Base-by-base conservation (phyloP, 2,113 vertebrate genomes). In the Oreochromis tanganicae region DNA sequence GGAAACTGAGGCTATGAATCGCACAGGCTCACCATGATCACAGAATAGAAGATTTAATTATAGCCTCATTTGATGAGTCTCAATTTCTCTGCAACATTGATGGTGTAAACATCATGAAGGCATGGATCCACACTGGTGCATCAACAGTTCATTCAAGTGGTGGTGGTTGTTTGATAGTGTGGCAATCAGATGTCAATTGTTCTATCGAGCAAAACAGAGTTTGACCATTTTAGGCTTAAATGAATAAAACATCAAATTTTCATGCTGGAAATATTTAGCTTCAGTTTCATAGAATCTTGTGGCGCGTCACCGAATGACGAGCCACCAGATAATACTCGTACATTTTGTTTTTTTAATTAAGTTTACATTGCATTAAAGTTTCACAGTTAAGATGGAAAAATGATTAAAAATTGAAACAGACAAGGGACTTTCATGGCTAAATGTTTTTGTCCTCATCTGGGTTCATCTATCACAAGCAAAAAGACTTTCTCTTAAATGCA, bases 381-480 rank as follows among this genome's bases (percentile, higher is more conserved):
- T 75, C 9, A 84, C 48, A 50, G 41, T 56, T 87, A 61, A 73
- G 21, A 90, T 84, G 21, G 84, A 75, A 34, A 80, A 82, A 75
- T 63, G 9, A 87, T 89, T 34, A 52, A 68, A 80, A 56, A 85
- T 63, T 75, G 11, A 87, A 87, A 46, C 36, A 21, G 78, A 87
- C 57, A 81, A 52, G 55, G 43, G 14, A 80, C 80, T 86, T 63
- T 54, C 59, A 48, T 68, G 61, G 66, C 57, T 81, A 43, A 86
- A 85, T 91, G 48, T 82, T 82, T 83, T 75, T 85, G 63, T 89
- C 75, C 87, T 91, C 78, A 84, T 85, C 82, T 73, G 32, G 43
- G n/a, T 87, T 89, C 80, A 89, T 91, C 78, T 80, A 57, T 84
- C 75, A 90, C 34, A 80, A 82, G 73, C 75, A 90, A 71, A 52